Base-by-base conservation (phyloP, 2,888 invertebrate species). In the Sphecodes monilicornis region DNA sequence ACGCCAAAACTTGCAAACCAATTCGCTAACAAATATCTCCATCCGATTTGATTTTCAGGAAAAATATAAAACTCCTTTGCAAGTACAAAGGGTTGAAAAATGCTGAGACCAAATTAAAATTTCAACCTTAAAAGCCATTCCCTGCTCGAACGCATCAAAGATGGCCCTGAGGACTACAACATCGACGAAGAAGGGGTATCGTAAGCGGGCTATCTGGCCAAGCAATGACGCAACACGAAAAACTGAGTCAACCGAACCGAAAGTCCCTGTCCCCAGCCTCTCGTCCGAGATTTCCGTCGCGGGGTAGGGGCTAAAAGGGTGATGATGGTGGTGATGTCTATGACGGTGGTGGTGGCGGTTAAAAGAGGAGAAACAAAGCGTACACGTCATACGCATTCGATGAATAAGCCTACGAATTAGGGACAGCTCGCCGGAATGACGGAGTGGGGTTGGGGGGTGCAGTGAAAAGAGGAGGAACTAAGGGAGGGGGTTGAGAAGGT, bases 321-420 rank as follows among this genome's bases (percentile, higher is more conserved):
- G 57, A n/a, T 13, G 54, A 57, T 57, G 80, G 80, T 68, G 57
- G 54, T 13, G 54, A 57, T 57, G 54, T 11, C 54, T n/a, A 57
- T 26, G 54, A 11, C 54, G 54, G n/a, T 26, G 26, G 57, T 18
- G 75, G 73, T 26, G 69, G 69, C 39, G 76, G 76, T 70, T 41
- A 43, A 75, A 39, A 39, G 74, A 73, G 43, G 73, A 80, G 79
- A 81, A 84, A 86, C 86, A 86, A 86, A 71, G 75, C 68, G 88
- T 91, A 91, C 91, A 91, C 92, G 92, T 92, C 92, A 92, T 92
- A 90, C 88, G 83, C 90, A 91, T 90, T 91, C 90, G 91, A 89
- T 92, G 92, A 92, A 92, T 91, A 92, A 92, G 91, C 92, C 90
- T 86, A 89, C 85, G 89, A 91, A 91, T 87, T 86, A 88, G 90